A percentile compares a stretch with the other conserved stretches of the same genome.
phyloP scores from a whole-genome alignment of 2,797 vertebrate genomes.

The Alauda arvensis region DNA sequence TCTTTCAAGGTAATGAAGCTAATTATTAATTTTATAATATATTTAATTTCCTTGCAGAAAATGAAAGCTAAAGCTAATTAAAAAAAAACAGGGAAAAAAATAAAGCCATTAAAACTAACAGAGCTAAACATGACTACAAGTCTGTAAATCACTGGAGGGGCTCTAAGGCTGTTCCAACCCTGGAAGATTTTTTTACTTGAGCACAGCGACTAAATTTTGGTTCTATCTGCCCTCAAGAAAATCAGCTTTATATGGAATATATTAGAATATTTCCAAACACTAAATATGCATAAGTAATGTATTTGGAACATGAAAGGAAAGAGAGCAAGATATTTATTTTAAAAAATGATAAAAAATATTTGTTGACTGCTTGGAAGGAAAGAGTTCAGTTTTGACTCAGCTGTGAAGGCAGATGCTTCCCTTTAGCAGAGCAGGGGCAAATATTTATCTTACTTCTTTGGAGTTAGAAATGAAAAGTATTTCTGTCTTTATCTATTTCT shows the following conservation, averaged over 20 bases:
- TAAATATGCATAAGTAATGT: slow-evolving; percentile 15
- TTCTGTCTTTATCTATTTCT: slow-evolving; percentile 31
- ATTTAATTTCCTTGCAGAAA: background rate
- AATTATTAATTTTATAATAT: background rate
- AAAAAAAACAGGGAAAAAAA: background rate
- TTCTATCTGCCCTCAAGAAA: background rate
- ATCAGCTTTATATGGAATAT: background rate
- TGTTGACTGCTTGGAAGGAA: slow-evolving; percentile 14
- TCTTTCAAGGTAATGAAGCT: background rate
- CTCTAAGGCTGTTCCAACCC: background rate
- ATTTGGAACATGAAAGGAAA: slow-evolving; percentile 26
- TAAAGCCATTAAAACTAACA: background rate
- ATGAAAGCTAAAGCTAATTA: background rate
- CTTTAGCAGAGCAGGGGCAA: slow-evolving; percentile 14
- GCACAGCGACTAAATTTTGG: background rate
- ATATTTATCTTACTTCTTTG: slow-evolving; percentile 18
- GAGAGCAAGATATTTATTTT: background rate
- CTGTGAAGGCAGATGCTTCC: background rate
- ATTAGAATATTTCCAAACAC: slow-evolving; percentile 25
- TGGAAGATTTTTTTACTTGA: background rate
- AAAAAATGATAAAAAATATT: slow-evolving; percentile 9
- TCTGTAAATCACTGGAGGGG: background rate
- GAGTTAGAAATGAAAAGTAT: background rate
- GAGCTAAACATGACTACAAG: background rate
- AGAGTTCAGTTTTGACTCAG: background rate